phyloP scores from a whole-genome alignment of 2,888 invertebrate genomes.

The Plagodis dolabraria region DNA sequence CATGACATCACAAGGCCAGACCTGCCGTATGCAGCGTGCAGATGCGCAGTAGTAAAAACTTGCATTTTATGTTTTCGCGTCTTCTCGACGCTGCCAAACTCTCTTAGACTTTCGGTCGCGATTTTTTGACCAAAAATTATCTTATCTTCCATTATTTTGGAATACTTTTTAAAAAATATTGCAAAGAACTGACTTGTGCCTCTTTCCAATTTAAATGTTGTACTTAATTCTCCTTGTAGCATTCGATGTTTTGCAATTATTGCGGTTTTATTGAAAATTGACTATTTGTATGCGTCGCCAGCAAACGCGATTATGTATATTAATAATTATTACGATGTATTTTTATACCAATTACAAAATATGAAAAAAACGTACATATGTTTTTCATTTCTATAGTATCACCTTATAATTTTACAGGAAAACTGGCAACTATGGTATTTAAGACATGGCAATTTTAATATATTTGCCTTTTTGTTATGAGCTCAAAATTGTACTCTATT shows the following conservation, averaged over 20 bases:
- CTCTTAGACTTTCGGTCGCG: conserved; percentile 33
- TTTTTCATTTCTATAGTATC: conserved; percentile 50
- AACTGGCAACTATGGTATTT: no score
- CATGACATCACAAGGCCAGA: conserved; percentile 2
- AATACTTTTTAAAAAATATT: conserved; percentile 38
- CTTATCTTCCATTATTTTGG: conserved; percentile 18
- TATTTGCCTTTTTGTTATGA: no score
- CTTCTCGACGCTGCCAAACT: conserved; percentile 35
- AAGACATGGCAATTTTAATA: no score
- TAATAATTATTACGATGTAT: conserved; percentile 77
- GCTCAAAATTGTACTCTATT: no score
- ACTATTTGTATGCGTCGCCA: conserved; percentile 65
- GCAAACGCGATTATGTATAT: conserved; percentile 77
- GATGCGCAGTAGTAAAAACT: conserved; percentile 10
- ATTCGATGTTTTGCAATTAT: conserved; percentile 64
- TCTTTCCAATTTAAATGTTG: conserved; percentile 61
- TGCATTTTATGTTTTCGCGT: conserved; percentile 33
- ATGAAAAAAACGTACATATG: conserved; percentile 49
- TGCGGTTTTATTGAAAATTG: conserved; percentile 56
- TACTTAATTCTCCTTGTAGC: conserved; percentile 67
- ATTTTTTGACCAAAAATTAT: conserved; percentile 18
- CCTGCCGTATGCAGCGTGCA: conserved; percentile 4
- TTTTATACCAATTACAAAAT: conserved; percentile 81
- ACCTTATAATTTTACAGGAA: background rate
- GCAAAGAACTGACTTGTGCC: conserved; percentile 62